Percentiles rank a stretch among this genome's conserved stretches.
These are phyloP conservation scores for Dilophus febrilis DNA, from an alignment of 2,888 invertebrate genomes.

Conservation along the genomic window DNA sequence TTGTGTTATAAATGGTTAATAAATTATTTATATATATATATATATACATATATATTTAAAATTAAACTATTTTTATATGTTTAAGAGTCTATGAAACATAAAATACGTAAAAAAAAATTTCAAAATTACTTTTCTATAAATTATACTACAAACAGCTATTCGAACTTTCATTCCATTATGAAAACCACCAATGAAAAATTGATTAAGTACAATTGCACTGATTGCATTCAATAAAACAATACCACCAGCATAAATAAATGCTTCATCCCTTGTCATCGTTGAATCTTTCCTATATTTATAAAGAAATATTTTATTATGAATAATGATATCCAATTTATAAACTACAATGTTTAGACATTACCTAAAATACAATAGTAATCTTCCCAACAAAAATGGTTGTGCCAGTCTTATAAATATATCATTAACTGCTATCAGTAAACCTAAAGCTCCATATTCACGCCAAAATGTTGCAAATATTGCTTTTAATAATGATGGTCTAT, in stretches of 20 bases:
- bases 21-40: neutral
- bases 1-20: too few species aligned
- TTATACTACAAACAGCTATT: slow-evolving; percentile 62
- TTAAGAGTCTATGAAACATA: neutral
- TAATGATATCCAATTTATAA: too few species aligned
- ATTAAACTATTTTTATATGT: neutral
- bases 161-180: slow-evolving; percentile 68
- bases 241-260: slow-evolving; percentile 37
- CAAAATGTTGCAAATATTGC: slow-evolving; percentile 13
- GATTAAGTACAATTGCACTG: slow-evolving; percentile 36
- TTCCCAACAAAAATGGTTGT: slow-evolving; percentile 12
- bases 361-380: slow-evolving; percentile 12
- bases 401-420: slow-evolving; percentile 12
- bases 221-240: slow-evolving; percentile 23
- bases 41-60: neutral
- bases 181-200: slow-evolving; percentile 50
- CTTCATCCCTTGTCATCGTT: slow-evolving; percentile 30
- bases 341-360: slow-evolving; percentile 20
- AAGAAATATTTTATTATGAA: slow-evolving; percentile 24
- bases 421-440: slow-evolving; percentile 9
- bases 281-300: slow-evolving; percentile 29
- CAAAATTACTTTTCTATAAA: slow-evolving; percentile 62
- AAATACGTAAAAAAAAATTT: neutral
- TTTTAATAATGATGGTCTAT: slow-evolving; percentile 12
- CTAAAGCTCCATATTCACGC: slow-evolving; percentile 11